phyloP scores from a whole-genome alignment of 2,113 vertebrate genomes.

The Actenoides hombroni region DNA sequence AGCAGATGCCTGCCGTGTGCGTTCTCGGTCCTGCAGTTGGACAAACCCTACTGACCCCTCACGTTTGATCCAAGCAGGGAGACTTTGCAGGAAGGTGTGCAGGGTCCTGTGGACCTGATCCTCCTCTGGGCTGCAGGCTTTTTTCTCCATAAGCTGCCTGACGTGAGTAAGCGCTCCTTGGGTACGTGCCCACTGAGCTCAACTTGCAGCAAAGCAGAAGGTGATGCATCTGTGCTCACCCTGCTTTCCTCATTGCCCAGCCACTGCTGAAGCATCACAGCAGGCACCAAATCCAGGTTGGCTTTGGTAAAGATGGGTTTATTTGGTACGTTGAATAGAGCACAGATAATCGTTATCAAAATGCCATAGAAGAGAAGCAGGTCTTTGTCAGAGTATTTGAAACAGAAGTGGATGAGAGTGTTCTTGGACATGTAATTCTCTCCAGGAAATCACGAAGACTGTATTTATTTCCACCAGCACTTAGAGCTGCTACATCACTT shows the following conservation, averaged over 20 bases:
- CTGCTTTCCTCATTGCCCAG: not conserved
- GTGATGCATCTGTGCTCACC: not conserved
- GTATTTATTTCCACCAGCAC: not conserved
- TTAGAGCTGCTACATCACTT: not conserved
- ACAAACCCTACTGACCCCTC: not conserved
- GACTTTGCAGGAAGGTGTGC: not conserved
- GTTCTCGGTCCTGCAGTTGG: not conserved
- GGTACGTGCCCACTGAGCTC: not conserved
- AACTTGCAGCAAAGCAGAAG: not conserved
- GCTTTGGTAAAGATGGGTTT: not conserved
- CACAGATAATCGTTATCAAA: not conserved
- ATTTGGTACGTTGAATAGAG: rapidly evolving
- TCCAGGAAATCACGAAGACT: not conserved
- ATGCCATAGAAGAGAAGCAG: not conserved
- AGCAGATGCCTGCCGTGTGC: not conserved
- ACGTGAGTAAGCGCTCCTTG: not conserved
- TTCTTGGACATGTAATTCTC: not conserved
- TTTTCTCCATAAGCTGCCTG: not conserved
- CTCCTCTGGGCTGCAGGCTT: not conserved
- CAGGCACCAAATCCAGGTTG: not conserved
- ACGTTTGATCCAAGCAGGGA: not conserved
- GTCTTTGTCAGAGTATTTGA: not conserved
- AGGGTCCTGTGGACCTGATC: not conserved
- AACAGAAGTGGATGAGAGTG: not conserved
- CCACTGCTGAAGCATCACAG: not conserved